Conservation (phyloP, 2,797 vertebrate species). For the Holocentrus rufus region DNA sequence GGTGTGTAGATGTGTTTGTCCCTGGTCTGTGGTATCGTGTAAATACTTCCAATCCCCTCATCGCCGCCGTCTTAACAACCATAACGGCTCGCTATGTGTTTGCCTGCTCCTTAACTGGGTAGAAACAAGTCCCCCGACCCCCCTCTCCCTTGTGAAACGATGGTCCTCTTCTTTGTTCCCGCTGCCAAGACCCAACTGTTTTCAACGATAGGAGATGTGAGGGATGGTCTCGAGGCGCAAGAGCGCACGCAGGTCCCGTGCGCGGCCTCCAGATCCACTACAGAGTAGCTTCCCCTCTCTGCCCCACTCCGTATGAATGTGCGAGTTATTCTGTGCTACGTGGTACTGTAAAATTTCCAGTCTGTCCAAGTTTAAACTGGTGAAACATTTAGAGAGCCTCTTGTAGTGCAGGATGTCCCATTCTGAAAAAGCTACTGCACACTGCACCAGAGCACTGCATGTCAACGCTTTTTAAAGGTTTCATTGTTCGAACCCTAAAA, state of each 20-base stretch:
- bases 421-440: constrained; percentile 48
- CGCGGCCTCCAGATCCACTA: constrained; percentile 61
- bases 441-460: constrained; percentile 70
- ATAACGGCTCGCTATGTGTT: constrained; percentile 44
- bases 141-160: constrained; percentile 4
- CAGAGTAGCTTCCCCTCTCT: constrained; percentile 17
- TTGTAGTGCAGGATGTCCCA: constrained; percentile 47
- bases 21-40: constrained; percentile 67
- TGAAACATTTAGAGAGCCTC: constrained; percentile 63
- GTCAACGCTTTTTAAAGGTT: constrained; percentile 69
- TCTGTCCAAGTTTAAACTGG: constrained; percentile 70
- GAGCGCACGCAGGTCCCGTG: constrained; percentile 77
- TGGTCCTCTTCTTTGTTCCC: constrained; percentile 31
- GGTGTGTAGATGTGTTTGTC: constrained; percentile 58
- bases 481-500: constrained; percentile 63
- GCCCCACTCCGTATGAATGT: constrained; percentile 49
- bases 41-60: constrained; percentile 53
- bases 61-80: constrained; percentile 39
- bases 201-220: constrained; percentile 35
- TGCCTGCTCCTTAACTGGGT: constrained; percentile 37
- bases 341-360: constrained; percentile 74
- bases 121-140: constrained; percentile 18
- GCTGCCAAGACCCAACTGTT: constrained; percentile 40
- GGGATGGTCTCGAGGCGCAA: constrained; percentile 50
- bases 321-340: constrained; percentile 72